A percentile compares a stretch with the other conserved stretches of the same genome.
Conservation (phyloP, 2,113 vertebrate genomes). For the Pungitius pungitius region DNA sequence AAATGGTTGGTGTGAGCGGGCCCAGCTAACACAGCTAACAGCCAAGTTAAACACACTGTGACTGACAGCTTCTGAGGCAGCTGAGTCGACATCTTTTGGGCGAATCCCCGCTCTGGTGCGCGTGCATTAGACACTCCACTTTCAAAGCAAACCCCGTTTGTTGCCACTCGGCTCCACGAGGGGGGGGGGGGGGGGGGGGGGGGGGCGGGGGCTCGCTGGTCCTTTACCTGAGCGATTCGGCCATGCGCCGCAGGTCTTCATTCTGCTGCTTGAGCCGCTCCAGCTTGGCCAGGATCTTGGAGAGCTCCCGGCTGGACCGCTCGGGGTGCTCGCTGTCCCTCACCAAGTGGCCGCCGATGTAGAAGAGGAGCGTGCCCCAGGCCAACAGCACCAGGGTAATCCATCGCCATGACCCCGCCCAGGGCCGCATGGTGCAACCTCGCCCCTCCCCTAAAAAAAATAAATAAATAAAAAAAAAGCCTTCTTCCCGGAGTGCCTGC, state of each 20-base stretch:
- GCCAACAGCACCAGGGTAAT: slow-evolving; percentile 99
- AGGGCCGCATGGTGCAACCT: slow-evolving; percentile 94
- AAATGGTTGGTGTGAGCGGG: neutral
- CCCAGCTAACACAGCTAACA: neutral
- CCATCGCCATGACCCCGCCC: slow-evolving; percentile 99
- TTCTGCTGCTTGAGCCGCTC: slow-evolving; percentile 98
- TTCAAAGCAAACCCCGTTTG: too few species aligned
- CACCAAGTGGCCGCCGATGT: slow-evolving; percentile 97
- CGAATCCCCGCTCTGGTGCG: neutral
- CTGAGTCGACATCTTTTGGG: neutral
- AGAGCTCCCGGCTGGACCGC: slow-evolving; percentile 94
- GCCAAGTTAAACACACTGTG: too few species aligned
- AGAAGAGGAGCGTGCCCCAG: slow-evolving; percentile 98
- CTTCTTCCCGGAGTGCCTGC: slow-evolving; percentile 49
- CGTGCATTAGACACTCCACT: too few species aligned
- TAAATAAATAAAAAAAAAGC: too few species aligned
- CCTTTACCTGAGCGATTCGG: slow-evolving; percentile 93
- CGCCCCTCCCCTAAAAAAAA: slow-evolving; percentile 29
- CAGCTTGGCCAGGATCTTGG: slow-evolving; percentile 97
- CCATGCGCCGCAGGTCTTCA: slow-evolving; percentile 97
- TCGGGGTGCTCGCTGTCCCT: slow-evolving; percentile 95
- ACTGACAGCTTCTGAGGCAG: neutral
- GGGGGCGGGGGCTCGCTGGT: too few species aligned
- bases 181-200: too few species aligned
- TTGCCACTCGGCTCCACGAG: too few species aligned